Conservation (phyloP, 2,888 invertebrate genomes). For the Monoplex corrugatus region DNA sequence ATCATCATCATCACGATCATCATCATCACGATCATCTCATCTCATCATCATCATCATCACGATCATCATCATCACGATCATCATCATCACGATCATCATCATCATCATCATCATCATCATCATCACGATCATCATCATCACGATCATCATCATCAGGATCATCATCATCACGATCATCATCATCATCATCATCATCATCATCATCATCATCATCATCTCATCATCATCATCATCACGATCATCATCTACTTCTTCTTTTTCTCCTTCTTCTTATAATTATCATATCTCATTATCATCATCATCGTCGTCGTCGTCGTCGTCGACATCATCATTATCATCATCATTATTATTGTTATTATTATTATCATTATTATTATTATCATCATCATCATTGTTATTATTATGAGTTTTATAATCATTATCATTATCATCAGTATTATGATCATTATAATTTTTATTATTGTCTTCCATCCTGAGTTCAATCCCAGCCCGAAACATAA, state of each 20-base stretch:
- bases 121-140: conserved; percentile 22
- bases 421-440: too few relatives aligned
- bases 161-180: conserved; percentile 1
- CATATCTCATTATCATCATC: too few relatives aligned
- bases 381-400: too few relatives aligned
- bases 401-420: too few relatives aligned
- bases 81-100: conserved; percentile 23
- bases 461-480: too few relatives aligned
- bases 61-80: conserved; percentile 23
- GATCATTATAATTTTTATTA: too few relatives aligned
- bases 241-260: neutral
- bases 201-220: conserved; percentile 28
- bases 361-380: too few relatives aligned
- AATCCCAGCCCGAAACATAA: too few relatives aligned
- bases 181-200: conserved; percentile 9
- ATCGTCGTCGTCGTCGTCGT: too few relatives aligned
- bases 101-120: neutral
- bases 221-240: conserved; percentile 23
- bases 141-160: neutral
- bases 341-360: too few relatives aligned
- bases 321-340: too few relatives aligned
- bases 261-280: neutral
- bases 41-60: conserved; percentile 26
- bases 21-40: conserved; percentile 10
- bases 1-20: conserved; percentile 21